Evolutionary conservation across 2,113 vertebrate species (phyloP).

Genomic region (Pedionomus torquatus): DNA sequence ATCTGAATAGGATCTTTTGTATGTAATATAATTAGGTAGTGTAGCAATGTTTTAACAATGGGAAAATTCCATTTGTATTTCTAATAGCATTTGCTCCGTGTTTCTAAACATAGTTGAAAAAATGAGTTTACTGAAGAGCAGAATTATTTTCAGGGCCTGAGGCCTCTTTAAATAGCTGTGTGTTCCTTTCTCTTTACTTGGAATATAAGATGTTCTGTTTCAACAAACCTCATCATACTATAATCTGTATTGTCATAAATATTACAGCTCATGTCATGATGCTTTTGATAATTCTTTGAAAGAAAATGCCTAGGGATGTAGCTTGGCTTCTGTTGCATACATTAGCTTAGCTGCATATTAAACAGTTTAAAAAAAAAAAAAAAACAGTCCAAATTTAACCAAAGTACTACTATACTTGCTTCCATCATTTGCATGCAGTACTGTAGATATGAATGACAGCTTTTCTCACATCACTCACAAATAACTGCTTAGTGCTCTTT

Average conservation of each 20-base stretch:
- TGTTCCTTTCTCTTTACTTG: neutral
- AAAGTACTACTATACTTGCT: fast-evolving
- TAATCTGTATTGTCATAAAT: neutral
- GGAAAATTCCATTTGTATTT: neutral
- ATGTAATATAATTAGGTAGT: neutral
- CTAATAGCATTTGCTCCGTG: neutral
- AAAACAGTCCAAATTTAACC: neutral
- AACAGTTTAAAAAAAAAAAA: neutral
- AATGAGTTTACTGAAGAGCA: neutral
- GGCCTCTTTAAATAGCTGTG: neutral
- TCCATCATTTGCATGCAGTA: neutral
- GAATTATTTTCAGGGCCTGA: neutral
- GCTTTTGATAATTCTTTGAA: neutral
- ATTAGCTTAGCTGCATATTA: neutral
- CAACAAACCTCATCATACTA: neutral
- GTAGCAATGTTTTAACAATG: neutral
- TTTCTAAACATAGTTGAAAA: neutral
- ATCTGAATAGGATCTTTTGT: neutral
- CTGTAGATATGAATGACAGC: neutral
- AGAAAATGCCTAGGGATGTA: neutral
- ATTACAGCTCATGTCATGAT: neutral
- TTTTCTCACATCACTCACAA: neutral
- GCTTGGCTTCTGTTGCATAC: neutral
- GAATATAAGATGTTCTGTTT: neutral
- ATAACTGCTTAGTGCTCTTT: neutral